A percentile compares a stretch with the other conserved stretches of the same genome.
Evolutionary conservation across 1,140 invertebrate species (phyloP).

Genomic region (Drosophila pruinosa): DNA sequence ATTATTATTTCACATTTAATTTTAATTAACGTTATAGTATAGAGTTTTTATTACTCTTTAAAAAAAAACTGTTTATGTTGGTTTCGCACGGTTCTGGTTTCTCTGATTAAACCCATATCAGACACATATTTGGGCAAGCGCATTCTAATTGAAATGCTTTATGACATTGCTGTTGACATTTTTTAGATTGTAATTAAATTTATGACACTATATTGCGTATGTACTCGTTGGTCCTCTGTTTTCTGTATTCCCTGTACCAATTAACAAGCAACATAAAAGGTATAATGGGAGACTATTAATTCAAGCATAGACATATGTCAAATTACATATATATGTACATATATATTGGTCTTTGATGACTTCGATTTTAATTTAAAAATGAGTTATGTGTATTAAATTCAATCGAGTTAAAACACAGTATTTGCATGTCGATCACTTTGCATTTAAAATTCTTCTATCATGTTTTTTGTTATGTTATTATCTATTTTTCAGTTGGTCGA

Average conservation of each 20-base stretch:
- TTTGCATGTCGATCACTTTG: constrained; percentile 3
- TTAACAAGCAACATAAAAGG: background rate
- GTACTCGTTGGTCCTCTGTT: background rate
- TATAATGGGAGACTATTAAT: background rate
- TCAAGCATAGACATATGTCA: background rate
- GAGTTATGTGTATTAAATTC: background rate
- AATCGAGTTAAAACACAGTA: background rate
- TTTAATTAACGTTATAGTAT: no score
- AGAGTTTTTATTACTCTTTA: background rate
- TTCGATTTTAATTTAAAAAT: background rate
- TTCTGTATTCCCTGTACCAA: background rate
- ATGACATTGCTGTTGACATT: constrained; percentile 59
- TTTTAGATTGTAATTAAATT: constrained; percentile 73
- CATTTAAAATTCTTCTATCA: background rate
- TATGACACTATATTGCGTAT: constrained; percentile 43
- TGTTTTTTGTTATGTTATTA: constrained; percentile 19
- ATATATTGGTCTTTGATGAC: background rate
- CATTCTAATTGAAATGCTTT: constrained; percentile 64
- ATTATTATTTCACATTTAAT: constrained; percentile 6
- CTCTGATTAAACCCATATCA: constrained; percentile 13
- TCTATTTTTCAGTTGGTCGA: constrained; percentile 36
- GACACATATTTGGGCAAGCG: no score
- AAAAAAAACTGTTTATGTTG: constrained; percentile 27
- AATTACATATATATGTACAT: no score
- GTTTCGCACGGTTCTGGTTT: constrained; percentile 20